Percentiles rank a stretch among this genome's conserved stretches.
Conservation (phyloP, 1,140 invertebrate genomes). For the Apis laboriosa region DNA sequence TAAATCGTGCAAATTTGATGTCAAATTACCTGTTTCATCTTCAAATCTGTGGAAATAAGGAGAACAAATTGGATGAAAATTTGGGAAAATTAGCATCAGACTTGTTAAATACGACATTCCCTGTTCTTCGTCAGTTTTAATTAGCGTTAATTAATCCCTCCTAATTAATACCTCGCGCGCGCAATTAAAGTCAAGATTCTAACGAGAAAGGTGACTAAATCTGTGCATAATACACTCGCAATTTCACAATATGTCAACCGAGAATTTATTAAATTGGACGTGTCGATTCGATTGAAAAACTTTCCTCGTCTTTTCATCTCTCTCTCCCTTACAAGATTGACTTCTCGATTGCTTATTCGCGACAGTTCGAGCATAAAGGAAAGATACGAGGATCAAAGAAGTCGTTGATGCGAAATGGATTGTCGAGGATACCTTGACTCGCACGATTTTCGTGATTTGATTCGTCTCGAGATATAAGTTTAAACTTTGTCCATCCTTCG, state of each 20-base stretch:
- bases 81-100: too few relatives aligned
- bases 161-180: background rate
- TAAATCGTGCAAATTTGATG: too few relatives aligned
- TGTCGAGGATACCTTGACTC: background rate
- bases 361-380: slow-evolving; percentile 6
- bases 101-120: too few relatives aligned
- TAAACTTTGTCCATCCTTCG: too few relatives aligned
- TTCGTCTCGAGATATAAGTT: background rate
- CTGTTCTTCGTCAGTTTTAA: background rate
- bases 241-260: background rate
- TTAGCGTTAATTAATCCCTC: background rate
- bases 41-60: too few relatives aligned
- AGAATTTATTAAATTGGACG: background rate
- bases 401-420: slow-evolving; percentile 19
- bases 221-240: background rate
- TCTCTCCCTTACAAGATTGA: background rate
- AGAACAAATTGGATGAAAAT: too few relatives aligned
- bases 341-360: background rate
- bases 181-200: background rate
- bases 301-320: too few relatives aligned
- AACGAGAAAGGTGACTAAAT: too few relatives aligned
- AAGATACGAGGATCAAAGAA: slow-evolving; percentile 10
- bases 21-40: too few relatives aligned
- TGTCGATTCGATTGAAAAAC: background rate
- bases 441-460: slow-evolving; percentile 1